These are phyloP conservation scores for Trissolcus brochymenae DNA, from an alignment of 2,888 invertebrate genomes.

Conservation along the genomic window DNA sequence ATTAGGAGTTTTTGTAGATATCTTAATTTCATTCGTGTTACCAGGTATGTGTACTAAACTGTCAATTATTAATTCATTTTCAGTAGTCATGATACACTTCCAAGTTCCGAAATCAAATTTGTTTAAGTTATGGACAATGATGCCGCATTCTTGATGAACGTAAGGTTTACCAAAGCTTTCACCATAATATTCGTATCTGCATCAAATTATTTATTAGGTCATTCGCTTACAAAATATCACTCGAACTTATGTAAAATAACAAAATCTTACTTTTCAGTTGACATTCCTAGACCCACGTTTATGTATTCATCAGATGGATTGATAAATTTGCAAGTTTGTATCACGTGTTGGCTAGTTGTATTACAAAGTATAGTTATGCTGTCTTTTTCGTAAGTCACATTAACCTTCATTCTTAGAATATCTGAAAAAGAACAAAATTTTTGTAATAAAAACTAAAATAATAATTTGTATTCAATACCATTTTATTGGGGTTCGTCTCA, in stretches of 20 bases:
- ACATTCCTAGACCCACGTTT: conserved; percentile 57
- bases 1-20: conserved; percentile 1
- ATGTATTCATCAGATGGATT: conserved; percentile 62
- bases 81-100: conserved; percentile 59
- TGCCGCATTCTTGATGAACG: conserved; percentile 56
- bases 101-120: conserved; percentile 62
- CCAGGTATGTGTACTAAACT: background rate
- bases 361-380: conserved; percentile 55
- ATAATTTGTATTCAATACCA: background rate
- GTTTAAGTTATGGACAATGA: conserved; percentile 59
- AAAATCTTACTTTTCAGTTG: conserved; percentile 61
- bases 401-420: background rate
- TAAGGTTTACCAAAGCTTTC: conserved; percentile 39
- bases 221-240: background rate
- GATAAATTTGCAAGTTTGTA: conserved; percentile 60
- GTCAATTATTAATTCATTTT: background rate
- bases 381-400: conserved; percentile 16
- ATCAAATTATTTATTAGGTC: background rate
- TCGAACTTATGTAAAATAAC: background rate
- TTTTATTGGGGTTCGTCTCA: background rate
- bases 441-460: background rate
- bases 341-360: conserved; percentile 17
- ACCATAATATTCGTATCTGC: conserved; percentile 65
- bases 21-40: background rate
- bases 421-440: conserved; percentile 1